Evolutionary conservation across 35 echinoderm and acorn worm genomes (phyloP).

Genomic region (Ophiothrix spiculata): DNA sequence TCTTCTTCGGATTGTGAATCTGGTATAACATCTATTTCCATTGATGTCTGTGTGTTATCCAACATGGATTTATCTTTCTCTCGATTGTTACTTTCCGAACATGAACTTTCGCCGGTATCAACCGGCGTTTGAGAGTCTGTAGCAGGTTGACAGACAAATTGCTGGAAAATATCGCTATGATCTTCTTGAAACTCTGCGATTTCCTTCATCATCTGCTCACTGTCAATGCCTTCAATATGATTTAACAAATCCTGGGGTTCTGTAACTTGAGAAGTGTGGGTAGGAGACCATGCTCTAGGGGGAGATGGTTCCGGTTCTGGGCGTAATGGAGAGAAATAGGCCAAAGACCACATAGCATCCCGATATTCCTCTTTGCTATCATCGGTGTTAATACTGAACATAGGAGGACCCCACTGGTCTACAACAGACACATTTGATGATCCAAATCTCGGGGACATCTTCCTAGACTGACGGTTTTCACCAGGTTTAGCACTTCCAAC

Average conservation of each 20-base stretch:
- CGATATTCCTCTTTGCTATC: constrained; percentile 40
- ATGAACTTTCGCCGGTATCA: no score
- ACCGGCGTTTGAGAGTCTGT: no score
- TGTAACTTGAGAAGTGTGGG: no score
- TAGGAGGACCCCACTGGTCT: constrained; percentile 27
- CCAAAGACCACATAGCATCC: constrained; percentile 78
- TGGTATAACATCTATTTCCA: neutral
- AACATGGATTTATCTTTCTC: no score
- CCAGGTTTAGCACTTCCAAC: neutral
- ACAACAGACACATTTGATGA: no score
- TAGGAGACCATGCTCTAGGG: constrained; percentile 83
- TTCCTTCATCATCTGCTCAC: neutral
- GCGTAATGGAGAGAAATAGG: constrained; percentile 63
- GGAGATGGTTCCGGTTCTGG: constrained; percentile 37
- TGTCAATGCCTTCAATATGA: no score
- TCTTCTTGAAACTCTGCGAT: neutral
- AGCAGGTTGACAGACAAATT: neutral
- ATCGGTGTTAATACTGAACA: constrained; percentile 8
- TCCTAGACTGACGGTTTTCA: neutral
- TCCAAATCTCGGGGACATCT: no score
- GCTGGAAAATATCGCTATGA: neutral
- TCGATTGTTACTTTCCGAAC: no score
- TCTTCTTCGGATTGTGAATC: neutral
- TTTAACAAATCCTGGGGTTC: no score
- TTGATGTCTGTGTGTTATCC: neutral